phyloP scores from a whole-genome alignment of 2,888 invertebrate species.

The Lapara coniferarum region DNA sequence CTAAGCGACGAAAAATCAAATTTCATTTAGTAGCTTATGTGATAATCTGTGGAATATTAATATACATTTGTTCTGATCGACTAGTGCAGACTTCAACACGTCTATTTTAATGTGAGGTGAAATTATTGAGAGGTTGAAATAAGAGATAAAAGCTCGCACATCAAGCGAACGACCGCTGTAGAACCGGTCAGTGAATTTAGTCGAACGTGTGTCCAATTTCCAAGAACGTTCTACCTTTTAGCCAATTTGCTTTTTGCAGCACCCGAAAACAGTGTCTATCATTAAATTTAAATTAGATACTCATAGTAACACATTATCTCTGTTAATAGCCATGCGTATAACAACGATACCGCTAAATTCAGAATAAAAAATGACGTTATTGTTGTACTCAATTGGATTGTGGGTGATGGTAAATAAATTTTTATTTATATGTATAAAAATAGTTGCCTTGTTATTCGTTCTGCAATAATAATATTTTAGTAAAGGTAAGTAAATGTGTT shows the following conservation, averaged over 20 bases:
- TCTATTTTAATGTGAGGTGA: conserved; percentile 6
- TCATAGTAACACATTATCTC: conserved; percentile 32
- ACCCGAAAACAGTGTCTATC: conserved; percentile 46
- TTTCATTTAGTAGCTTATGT: too few relatives aligned
- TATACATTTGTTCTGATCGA: not conserved
- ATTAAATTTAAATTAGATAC: conserved; percentile 49
- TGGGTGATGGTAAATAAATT: not conserved
- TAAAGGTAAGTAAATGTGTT: too few relatives aligned
- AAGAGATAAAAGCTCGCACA: conserved; percentile 12
- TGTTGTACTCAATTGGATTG: not conserved
- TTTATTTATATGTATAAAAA: not conserved
- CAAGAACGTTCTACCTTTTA: conserved; percentile 43
- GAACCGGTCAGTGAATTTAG: conserved; percentile 55
- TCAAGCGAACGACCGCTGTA: conserved; percentile 42
- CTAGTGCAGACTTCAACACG: conserved; percentile 4
- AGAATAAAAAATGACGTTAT: not conserved
- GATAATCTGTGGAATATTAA: not conserved
- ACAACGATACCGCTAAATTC: not conserved
- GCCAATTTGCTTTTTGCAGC: conserved; percentile 61
- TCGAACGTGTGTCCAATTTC: conserved; percentile 53
- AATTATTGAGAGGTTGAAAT: conserved; percentile 21
- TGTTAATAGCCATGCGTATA: conserved; percentile 22
- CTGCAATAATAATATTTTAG: too few relatives aligned
- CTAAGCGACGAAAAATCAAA: not conserved
- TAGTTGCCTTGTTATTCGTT: not conserved